Base-by-base conservation (phyloP, 2,113 vertebrate genomes). In the Oophaga pumilio region DNA sequence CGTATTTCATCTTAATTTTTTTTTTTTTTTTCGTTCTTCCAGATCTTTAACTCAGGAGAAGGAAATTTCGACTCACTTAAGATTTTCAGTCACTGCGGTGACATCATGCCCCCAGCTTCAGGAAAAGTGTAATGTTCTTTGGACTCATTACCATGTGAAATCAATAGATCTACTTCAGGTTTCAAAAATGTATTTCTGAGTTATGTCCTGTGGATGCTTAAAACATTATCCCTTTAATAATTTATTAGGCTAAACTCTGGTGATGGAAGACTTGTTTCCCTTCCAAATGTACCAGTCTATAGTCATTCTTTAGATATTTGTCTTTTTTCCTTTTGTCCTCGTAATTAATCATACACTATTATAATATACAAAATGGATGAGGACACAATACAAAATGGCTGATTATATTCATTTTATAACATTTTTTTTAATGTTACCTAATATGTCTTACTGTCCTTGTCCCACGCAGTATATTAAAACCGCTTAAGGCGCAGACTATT, bases 221-320 rank as follows among this genome's bases (percentile, higher is more conserved):
- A 87, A 87, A 87, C 85, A 73, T 87, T 87, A 87, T 71, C 49
- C 64, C 43, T 87, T 87, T 81, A 87, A 87, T 87, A 87, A 87
- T 87, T 87, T 87, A 87, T 87, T 80, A 87, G 85, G 59, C 85
- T 81, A 60, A 87, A 80, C 56, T 87, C 66, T 71, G n/a, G 24
- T 60, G 85, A 87, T 87, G 85, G 85, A 87, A 87, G 77, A 73
- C 26, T 87, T 87, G 85, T 87, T 81, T 87, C 77, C 50, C 78
- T 81, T 87, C 85, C 85, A 87, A 81, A 71, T 59, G 77, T 22
- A 20, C 24, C 22, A 64, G 76, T 81, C 64, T 73, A 71, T 71
- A 60, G 43, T 81, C 77, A 60, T 59, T 71, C 66, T 79, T 57
- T 9, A 87, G 66, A 64, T 24, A 43, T 80, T 71, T 87, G 43